Evolutionary conservation across 2,113 vertebrate species (phyloP), one percentile per base, ranked within the genome.

Genomic region (Paramormyrops kingsleyae): DNA sequence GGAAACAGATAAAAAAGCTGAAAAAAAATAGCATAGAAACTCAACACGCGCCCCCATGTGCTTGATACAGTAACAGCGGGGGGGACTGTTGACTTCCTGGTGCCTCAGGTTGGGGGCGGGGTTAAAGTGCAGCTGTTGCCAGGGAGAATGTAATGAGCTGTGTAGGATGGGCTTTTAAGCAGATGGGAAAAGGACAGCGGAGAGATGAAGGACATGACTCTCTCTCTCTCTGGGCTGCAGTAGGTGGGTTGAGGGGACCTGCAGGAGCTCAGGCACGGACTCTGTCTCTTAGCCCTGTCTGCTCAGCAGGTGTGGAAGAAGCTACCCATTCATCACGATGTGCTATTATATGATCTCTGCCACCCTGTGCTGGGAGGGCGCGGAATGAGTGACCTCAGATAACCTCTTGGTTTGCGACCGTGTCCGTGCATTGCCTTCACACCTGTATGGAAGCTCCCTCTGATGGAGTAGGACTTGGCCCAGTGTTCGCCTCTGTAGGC

Each of bases 71-170:
- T 66, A 27, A 66, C 62, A 12, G 4, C n/a, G 27, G 9, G 27
- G n/a, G 12, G 62, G 62, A 70, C 62, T 70, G 27, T 31, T 70
- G 62, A 70, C 8, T 70, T 70, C 62, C 62, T 13, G 62, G 62
- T 70, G 62, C 62, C 27, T 70, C 62, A 31, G 10, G 74, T 80
- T 5, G 74, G 35, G 31, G 13, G 35, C 13, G 35, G 74, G 74
- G 74, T 80, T 80, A 80, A 80, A 70, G 27, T 80, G 35, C 15
- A 80, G 35, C 74, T 91, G 89, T 91, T 90, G 90, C 90, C 15
- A 1, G 80, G 24, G 84, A 83, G 42, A 90, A 91, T 92, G 89
- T 91, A 92, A 94, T 90, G 90, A 93, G 85, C 88, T 89, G 84
- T 87, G 49, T 83, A 59, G 89, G 90, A 88, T 91, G 91, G 89